phyloP scores from a whole-genome alignment of 2,888 invertebrate species.

The Siphlonurus alternatus region DNA sequence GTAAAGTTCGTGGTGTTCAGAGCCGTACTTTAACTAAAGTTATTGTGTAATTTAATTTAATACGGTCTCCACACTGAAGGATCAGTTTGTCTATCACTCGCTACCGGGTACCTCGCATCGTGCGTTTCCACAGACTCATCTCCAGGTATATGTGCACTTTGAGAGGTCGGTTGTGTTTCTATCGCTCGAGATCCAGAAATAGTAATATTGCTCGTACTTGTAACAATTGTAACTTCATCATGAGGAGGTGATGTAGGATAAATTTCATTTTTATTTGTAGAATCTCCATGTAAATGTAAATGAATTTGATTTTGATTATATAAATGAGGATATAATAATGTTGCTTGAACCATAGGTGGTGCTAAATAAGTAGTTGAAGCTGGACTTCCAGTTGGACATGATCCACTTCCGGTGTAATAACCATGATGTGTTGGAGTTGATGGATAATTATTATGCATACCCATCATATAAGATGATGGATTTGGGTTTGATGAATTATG shows the following conservation, averaged over 20 bases:
- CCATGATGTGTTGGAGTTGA: conserved; percentile 4
- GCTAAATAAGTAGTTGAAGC: background rate
- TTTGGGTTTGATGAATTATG: background rate
- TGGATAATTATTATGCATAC: conserved; percentile 8
- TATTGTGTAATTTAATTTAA: conserved; percentile 12
- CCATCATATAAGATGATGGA: background rate
- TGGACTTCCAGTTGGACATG: background rate
- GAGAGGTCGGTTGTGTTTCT: conserved; percentile 12
- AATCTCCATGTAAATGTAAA: conserved; percentile 48
- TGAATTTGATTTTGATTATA: conserved; percentile 79
- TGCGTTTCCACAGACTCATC: background rate
- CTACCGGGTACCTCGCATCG: conserved; percentile 11
- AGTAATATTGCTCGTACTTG: conserved; percentile 1
- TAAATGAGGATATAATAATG: conserved; percentile 55
- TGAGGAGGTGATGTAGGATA: conserved; percentile 2
- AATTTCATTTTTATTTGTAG: conserved; percentile 2
- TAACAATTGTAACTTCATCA: conserved; percentile 6
- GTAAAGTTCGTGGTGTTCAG: too few relatives aligned
- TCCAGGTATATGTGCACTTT: conserved; percentile 17
- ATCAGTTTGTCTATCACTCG: conserved; percentile 18
- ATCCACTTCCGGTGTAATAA: conserved; percentile 2
- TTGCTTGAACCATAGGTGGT: conserved; percentile 8
- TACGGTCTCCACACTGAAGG: conserved; percentile 23
- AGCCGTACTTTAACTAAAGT: background rate
- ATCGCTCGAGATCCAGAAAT: conserved; percentile 7